phyloP scores from a whole-genome alignment of 2,888 invertebrate species.

The Oxytorus armatus region DNA sequence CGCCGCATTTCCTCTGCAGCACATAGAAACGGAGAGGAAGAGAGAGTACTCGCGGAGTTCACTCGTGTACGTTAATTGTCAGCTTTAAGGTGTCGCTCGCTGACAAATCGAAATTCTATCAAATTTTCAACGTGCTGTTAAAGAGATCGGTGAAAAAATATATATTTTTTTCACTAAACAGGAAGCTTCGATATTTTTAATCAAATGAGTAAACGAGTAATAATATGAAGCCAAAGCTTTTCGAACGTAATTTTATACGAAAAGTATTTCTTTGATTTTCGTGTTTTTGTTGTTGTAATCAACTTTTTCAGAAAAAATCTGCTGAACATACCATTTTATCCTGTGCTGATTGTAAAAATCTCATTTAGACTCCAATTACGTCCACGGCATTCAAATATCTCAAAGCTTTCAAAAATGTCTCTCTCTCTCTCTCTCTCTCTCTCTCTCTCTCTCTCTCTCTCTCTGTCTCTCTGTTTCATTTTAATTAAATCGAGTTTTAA shows the following conservation, averaged over 20 bases:
- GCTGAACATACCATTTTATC: background rate
- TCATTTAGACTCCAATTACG: slow-evolving; percentile 33
- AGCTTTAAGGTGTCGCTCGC: slow-evolving; percentile 31
- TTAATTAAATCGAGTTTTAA: slow-evolving; percentile 34
- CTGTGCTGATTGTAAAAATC: slow-evolving; percentile 22
- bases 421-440: background rate
- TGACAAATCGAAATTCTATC: slow-evolving; percentile 52
- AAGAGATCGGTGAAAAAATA: slow-evolving; percentile 6
- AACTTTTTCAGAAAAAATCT: background rate
- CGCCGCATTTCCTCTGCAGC: slow-evolving; percentile 59
- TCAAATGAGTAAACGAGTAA: slow-evolving; percentile 20
- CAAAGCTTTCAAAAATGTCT: slow-evolving; percentile 25
- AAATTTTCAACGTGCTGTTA: slow-evolving; percentile 21
- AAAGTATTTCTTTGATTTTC: background rate
- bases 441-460: background rate
- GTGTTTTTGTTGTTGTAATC: background rate
- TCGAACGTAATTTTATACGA: background rate
- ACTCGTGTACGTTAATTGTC: slow-evolving; percentile 55
- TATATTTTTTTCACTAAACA: background rate
- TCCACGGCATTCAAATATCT: slow-evolving; percentile 7
- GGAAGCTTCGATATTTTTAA: slow-evolving; percentile 15
- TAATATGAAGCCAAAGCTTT: background rate
- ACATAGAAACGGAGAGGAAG: slow-evolving; percentile 17
- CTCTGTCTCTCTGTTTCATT: background rate
- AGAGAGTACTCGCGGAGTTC: background rate